Percentiles rank a stretch among this genome's conserved stretches.
phyloP scores from a whole-genome alignment of 2,113 vertebrate genomes.

The Chloropsis hardwickii region DNA sequence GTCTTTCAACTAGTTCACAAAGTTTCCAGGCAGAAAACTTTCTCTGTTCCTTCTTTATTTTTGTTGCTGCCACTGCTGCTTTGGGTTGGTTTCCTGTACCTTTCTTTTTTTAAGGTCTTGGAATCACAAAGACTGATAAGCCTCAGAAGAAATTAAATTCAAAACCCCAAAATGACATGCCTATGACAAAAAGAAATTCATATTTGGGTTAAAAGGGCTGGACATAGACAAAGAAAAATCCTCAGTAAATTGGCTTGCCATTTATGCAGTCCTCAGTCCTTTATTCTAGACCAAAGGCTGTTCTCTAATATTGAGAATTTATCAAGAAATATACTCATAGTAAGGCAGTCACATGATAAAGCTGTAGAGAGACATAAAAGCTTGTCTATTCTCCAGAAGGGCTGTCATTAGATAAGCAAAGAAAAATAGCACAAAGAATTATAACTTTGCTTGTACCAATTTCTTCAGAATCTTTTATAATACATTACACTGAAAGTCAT shows the following conservation, averaged over 20 bases:
- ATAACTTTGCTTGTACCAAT: slow-evolving; percentile 42
- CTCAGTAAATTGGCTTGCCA: neutral
- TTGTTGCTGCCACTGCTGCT: neutral
- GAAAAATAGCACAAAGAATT: slow-evolving; percentile 58
- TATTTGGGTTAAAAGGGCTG: neutral
- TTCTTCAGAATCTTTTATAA: slow-evolving; percentile 53
- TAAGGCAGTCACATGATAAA: slow-evolving; percentile 24
- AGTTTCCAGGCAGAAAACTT: neutral
- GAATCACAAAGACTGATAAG: neutral
- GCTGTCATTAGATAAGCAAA: slow-evolving; percentile 63
- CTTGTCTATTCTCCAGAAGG: slow-evolving; percentile 33
- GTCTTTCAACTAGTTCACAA: neutral
- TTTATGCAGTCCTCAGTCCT: neutral
- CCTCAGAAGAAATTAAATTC: neutral
- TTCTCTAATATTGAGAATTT: slow-evolving; percentile 15
- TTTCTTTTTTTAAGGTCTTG: neutral
- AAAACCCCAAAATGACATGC: neutral
- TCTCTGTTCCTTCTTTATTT: neutral
- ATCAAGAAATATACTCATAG: slow-evolving; percentile 6
- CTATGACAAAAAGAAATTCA: neutral
- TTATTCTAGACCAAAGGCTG: slow-evolving; percentile 12
- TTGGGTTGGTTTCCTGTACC: neutral
- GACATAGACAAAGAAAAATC: neutral
- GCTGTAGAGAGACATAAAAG: slow-evolving; percentile 48
- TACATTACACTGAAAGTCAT: slow-evolving; percentile 53